Conservation (phyloP, 2,888 invertebrate genomes). For the Unio pictorum region DNA sequence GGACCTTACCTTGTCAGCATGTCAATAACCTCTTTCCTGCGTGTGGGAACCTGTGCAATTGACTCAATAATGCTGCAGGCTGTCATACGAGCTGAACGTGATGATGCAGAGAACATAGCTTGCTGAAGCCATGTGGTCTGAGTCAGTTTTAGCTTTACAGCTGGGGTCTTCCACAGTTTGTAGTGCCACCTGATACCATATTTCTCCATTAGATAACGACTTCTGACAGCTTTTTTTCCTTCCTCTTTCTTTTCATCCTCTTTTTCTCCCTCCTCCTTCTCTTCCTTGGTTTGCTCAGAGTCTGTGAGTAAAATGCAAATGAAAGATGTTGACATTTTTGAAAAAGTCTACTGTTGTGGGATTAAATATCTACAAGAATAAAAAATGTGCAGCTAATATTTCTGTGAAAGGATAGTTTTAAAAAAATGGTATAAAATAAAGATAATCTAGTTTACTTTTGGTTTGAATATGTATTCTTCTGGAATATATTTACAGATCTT, state of each 20-base stretch:
- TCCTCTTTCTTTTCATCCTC: conserved; percentile 31
- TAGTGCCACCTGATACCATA: conserved; percentile 82
- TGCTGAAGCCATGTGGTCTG: conserved; percentile 88
- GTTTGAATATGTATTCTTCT: too few relatives aligned
- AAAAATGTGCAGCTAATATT: too few relatives aligned
- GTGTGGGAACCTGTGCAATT: conserved; percentile 77
- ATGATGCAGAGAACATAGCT: conserved; percentile 93
- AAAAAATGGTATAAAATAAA: too few relatives aligned
- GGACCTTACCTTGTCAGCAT: conserved; percentile 85
- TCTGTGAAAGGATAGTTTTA: too few relatives aligned
- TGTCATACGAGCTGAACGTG: conserved; percentile 88
- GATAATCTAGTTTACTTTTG: too few relatives aligned
- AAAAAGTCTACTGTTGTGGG: too few relatives aligned
- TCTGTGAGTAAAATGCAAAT: too few relatives aligned
- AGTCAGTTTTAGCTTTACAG: conserved; percentile 51
- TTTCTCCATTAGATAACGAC: conserved; percentile 82
- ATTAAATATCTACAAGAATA: too few relatives aligned
- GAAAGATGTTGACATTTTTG: too few relatives aligned
- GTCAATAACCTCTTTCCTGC: conserved; percentile 84
- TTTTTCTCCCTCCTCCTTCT: not conserved
- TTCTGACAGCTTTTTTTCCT: conserved; percentile 50
- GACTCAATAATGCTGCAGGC: conserved; percentile 91
- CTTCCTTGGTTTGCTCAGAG: too few relatives aligned
- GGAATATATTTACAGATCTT: too few relatives aligned
- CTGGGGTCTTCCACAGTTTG: conserved; percentile 64